Conservation (phyloP, 2,888 invertebrate species). For the Hirtodrosophila histrioides region DNA sequence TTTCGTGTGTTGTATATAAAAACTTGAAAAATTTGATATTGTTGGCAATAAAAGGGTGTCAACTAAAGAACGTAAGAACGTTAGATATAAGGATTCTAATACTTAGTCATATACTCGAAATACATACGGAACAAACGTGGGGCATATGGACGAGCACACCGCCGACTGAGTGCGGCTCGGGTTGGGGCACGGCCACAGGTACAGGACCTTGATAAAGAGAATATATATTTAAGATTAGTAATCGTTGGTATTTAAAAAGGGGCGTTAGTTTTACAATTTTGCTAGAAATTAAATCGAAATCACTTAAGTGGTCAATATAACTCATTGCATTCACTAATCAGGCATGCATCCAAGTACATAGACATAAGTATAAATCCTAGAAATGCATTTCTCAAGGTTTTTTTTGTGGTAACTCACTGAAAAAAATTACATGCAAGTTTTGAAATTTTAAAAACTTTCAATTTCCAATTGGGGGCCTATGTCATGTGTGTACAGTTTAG, state of each 20-base stretch:
- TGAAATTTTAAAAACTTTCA: conserved; percentile 20
- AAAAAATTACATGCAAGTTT: conserved; percentile 46
- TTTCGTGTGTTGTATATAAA: conserved; percentile 26
- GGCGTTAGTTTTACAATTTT: conserved; percentile 38
- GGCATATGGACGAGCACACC: conserved; percentile 96
- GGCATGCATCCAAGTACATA: conserved; percentile 68
- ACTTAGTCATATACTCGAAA: conserved; percentile 45
- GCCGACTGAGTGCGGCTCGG: conserved; percentile 91
- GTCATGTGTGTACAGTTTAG: conserved; percentile 24
- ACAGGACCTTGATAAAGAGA: conserved; percentile 82
- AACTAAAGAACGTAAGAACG: conserved; percentile 64
- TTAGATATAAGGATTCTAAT: conserved; percentile 39
- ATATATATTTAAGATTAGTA: conserved; percentile 52
- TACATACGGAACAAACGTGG: conserved; percentile 90
- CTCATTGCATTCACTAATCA: conserved; percentile 71
- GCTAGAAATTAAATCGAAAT: conserved; percentile 60
- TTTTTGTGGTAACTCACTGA: conserved; percentile 35
- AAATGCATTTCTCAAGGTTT: conserved; percentile 24
- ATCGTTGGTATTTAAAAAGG: conserved; percentile 8
- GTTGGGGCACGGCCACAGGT: conserved; percentile 86
- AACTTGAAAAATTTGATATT: conserved; percentile 45
- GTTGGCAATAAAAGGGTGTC: conserved; percentile 45
- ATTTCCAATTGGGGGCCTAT: conserved; percentile 29
- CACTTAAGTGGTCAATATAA: conserved; percentile 64
- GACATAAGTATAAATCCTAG: conserved; percentile 56